These are phyloP conservation scores for Coranthus polyacanthus DNA, from an alignment of 2,797 vertebrate genomes.

Conservation along the genomic window DNA sequence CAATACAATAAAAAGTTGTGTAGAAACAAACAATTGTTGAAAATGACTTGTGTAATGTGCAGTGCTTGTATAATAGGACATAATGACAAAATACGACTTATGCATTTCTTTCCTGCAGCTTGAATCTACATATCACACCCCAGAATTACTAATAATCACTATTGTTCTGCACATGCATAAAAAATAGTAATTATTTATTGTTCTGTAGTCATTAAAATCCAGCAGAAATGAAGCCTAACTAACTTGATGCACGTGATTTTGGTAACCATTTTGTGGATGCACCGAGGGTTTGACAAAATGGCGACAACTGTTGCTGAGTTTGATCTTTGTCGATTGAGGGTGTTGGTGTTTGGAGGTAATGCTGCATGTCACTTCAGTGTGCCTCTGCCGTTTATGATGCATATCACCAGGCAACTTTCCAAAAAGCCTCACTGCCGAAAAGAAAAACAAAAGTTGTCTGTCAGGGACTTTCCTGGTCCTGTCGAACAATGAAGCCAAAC, in stretches of 20 bases:
- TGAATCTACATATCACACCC: not conserved
- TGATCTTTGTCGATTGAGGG: conserved; percentile 33
- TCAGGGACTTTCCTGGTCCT: conserved; percentile 46
- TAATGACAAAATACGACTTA: not conserved
- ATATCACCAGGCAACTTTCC: conserved; percentile 36
- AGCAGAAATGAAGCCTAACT: accelerated
- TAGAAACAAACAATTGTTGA: too few species aligned
- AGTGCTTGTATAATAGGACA: not conserved
- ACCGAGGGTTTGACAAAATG: conserved; percentile 50
- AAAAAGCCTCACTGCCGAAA: not conserved
- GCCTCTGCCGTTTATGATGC: conserved; percentile 8
- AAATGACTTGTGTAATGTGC: too few species aligned
- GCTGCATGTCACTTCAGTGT: not conserved
- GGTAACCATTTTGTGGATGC: conserved; percentile 46
- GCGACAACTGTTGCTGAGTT: accelerated
- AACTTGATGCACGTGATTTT: not conserved
- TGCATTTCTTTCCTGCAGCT: not conserved
- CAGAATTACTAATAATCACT: not conserved
- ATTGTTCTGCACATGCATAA: too few species aligned
- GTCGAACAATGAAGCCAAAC: conserved; percentile 31
- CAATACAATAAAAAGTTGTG: too few species aligned
- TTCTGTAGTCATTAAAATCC: too few species aligned
- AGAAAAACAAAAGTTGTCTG: conserved; percentile 1
- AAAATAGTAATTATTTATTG: too few species aligned
- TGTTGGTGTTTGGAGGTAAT: conserved; percentile 21